Base-by-base conservation (phyloP, 2,113 vertebrate genomes). In the Cololabis saira region DNA sequence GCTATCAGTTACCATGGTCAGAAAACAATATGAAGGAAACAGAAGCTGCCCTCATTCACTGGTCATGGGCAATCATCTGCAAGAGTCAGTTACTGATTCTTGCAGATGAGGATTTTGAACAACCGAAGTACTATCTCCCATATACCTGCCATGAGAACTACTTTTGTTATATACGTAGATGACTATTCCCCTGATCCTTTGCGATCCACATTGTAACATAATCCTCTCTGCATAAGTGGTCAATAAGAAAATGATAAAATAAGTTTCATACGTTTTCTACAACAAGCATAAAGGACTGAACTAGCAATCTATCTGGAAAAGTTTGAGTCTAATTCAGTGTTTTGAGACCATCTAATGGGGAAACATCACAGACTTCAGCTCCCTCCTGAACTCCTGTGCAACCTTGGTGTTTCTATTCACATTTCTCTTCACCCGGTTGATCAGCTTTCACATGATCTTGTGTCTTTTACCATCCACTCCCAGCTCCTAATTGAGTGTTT, bases 1-100 rank as follows among this genome's bases (percentile, higher is more conserved):
- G 85, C 81, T 77, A 89, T 22, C 21, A 65, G 83, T 90, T 82
- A 80, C 42, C n/a, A 18, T 10, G 41, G 55, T 43, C n/a, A 30
- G 15, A 57, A 13, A n/a, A 81, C 75, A 76, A 55, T 71, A 0
- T 24, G 59, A 45, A 49, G 52, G 37, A 81, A 81, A 81, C 53
- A 87, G 74, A 69, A 62, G 53, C 19, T 66, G 67, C 16, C 66
- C 78, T 77, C 64, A 44, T 81, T 84, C 12, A 49, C 17, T 15
- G 3, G 55, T 78, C 58, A 55, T 22, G 49, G 42, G 21, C 12
- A 7, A 22, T 67, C 53, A 66, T 60, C 57, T 30, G 30, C 37
- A 18, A 19, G 64, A 41, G 64, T 71, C 42, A 45, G 43, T 33
- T 60, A 12, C 12, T 27, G n/a, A n/a, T n/a, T n/a, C n/a, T n/a